A percentile compares a stretch with the other conserved stretches of the same genome.
Evolutionary conservation across 2,797 vertebrate species (phyloP).

Genomic region (Petrocephalus schoutedeni): DNA sequence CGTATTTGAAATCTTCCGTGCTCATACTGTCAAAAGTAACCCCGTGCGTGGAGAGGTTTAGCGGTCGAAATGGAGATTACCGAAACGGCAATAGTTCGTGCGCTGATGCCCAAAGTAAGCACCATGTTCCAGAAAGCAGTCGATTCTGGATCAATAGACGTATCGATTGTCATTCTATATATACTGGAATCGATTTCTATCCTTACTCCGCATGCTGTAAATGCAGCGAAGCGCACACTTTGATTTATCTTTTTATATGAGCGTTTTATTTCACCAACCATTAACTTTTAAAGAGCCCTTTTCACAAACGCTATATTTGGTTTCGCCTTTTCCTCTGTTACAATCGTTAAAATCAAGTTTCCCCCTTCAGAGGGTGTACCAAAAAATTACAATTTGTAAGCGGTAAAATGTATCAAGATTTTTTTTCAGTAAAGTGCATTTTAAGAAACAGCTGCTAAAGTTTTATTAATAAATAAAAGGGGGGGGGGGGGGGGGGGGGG

Average conservation of each 20-base stretch:
- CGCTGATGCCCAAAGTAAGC: constrained; percentile 11
- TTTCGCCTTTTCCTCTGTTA: background rate
- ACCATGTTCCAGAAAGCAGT: constrained; percentile 10
- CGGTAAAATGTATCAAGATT: background rate
- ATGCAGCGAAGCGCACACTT: background rate
- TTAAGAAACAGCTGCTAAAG: background rate
- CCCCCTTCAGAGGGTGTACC: background rate
- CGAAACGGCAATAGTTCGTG: background rate
- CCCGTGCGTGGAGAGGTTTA: background rate
- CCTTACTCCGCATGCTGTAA: background rate
- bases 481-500: too few species aligned
- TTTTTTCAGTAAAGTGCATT: background rate
- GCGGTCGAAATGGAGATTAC: constrained; percentile 6
- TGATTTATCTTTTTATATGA: background rate
- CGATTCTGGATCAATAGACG: background rate
- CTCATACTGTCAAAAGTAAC: background rate
- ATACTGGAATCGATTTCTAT: constrained; percentile 3
- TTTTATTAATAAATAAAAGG: background rate
- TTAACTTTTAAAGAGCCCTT: background rate
- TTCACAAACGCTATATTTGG: background rate
- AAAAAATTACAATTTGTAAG: background rate
- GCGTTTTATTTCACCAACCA: background rate
- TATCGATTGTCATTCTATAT: constrained; percentile 11
- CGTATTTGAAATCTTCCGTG: background rate
- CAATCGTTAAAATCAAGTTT: background rate